phyloP scores from a whole-genome alignment of 2,113 vertebrate species.

The Pygoscelis adeliae region DNA sequence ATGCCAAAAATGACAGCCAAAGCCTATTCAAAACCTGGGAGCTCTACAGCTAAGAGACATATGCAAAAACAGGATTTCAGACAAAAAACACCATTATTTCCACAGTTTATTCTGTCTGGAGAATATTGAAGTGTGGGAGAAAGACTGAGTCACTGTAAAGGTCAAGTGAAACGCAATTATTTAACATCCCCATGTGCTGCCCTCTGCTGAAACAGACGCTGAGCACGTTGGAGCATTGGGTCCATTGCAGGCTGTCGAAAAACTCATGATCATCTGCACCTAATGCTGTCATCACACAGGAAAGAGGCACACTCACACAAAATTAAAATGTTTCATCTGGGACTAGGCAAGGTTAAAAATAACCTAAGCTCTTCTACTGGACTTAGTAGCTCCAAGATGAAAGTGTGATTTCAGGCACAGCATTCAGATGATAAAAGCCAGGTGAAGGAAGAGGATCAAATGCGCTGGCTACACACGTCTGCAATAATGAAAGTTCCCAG shows the following conservation, averaged over 20 bases:
- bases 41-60: not conserved
- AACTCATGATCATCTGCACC: not conserved
- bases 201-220: slow-evolving; percentile 1
- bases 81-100: not conserved
- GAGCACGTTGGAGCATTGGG: not conserved
- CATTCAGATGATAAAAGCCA: not conserved
- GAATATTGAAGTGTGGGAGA: not conserved
- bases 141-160: not conserved
- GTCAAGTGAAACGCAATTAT: not conserved
- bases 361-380: not conserved
- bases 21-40: not conserved
- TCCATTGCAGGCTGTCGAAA: not conserved
- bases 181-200: not conserved
- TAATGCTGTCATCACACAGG: not conserved
- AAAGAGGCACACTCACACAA: not conserved
- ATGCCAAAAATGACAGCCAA: not conserved
- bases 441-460: not conserved
- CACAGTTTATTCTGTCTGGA: not conserved
- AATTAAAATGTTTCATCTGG: not conserved
- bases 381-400: not conserved
- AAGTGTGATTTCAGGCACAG: not conserved
- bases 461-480: fast-evolving
- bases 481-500: not conserved
- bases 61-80: not conserved
- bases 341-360: not conserved